These are phyloP conservation scores for Papilio gigon DNA, from an alignment of 2,888 invertebrate species.

Conservation along the genomic window DNA sequence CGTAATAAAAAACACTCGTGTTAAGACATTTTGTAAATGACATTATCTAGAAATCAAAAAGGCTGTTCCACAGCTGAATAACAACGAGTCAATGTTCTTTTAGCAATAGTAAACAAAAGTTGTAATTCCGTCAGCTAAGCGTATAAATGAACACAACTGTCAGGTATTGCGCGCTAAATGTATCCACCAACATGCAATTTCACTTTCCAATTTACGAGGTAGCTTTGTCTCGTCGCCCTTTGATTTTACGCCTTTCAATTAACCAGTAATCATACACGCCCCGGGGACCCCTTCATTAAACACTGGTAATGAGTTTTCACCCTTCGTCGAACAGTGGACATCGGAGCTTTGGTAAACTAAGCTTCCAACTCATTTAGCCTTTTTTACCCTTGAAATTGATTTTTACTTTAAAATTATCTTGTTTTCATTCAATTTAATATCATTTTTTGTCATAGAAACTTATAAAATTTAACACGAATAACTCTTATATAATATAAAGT, in stretches of 20 bases:
- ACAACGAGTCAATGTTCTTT: background rate
- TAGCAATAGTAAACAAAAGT: background rate
- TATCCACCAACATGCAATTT: slow-evolving; percentile 46
- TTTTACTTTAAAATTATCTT: slow-evolving; percentile 39
- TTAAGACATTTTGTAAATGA: too few species aligned
- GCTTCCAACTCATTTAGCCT: slow-evolving; percentile 65
- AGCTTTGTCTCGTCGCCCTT: slow-evolving; percentile 69
- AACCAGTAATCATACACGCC: slow-evolving; percentile 80
- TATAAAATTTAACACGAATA: slow-evolving; percentile 27
- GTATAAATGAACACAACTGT: slow-evolving; percentile 28
- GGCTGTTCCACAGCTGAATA: background rate
- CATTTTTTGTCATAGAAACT: background rate
- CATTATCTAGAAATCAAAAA: background rate
- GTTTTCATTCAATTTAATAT: background rate
- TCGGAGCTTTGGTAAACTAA: slow-evolving; percentile 66
- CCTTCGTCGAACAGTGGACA: slow-evolving; percentile 78
- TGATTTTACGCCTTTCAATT: slow-evolving; percentile 80
- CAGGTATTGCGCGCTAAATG: slow-evolving; percentile 36
- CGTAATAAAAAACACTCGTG: too few species aligned
- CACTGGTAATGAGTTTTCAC: slow-evolving; percentile 80
- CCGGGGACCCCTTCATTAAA: slow-evolving; percentile 79
- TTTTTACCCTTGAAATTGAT: slow-evolving; percentile 59
- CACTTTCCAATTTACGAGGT: slow-evolving; percentile 62
- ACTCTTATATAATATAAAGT: slow-evolving; percentile 37
- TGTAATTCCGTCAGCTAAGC: slow-evolving; percentile 4